These are phyloP conservation scores for Catharus fuscescens DNA, from an alignment of 2,113 vertebrate genomes.

Conservation along the genomic window DNA sequence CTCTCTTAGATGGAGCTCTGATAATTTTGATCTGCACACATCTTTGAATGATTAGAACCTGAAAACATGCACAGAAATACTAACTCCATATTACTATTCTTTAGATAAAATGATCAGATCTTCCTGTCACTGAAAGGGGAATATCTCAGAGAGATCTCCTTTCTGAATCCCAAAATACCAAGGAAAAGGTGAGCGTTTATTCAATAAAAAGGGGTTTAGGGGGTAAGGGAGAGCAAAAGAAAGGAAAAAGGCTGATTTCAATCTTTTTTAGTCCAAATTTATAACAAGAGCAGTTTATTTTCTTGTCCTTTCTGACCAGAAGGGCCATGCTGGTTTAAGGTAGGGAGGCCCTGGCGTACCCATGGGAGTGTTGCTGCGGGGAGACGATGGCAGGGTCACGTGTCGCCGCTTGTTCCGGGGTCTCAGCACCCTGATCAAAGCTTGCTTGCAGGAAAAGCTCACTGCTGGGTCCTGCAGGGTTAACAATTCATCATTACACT, in stretches of 20 bases:
- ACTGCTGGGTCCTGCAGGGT: slow-evolving; percentile 89
- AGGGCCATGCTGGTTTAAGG: background rate
- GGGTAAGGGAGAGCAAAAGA: background rate
- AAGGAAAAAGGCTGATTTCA: background rate
- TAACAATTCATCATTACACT: background rate
- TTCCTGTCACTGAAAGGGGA: background rate
- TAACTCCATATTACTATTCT: background rate
- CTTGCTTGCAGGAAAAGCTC: slow-evolving; percentile 99
- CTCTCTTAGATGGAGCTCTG: background rate
- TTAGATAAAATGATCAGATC: background rate
- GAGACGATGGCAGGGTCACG: slow-evolving; percentile 94
- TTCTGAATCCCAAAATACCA: background rate
- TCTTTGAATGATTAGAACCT: background rate
- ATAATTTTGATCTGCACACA: background rate
- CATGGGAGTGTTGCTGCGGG: slow-evolving; percentile 97
- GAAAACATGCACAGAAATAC: background rate
- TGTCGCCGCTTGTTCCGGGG: slow-evolving; percentile 95
- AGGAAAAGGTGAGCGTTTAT: background rate
- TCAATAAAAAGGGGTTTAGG: background rate
- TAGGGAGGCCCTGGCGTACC: slow-evolving; percentile 74
- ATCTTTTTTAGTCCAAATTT: background rate
- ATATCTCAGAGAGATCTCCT: background rate
- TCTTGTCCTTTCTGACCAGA: background rate
- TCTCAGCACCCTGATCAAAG: slow-evolving; percentile 93
- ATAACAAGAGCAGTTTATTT: background rate